Evolutionary conservation across 2,113 vertebrate species (phyloP).

Genomic region (Dermatemys mawii): DNA sequence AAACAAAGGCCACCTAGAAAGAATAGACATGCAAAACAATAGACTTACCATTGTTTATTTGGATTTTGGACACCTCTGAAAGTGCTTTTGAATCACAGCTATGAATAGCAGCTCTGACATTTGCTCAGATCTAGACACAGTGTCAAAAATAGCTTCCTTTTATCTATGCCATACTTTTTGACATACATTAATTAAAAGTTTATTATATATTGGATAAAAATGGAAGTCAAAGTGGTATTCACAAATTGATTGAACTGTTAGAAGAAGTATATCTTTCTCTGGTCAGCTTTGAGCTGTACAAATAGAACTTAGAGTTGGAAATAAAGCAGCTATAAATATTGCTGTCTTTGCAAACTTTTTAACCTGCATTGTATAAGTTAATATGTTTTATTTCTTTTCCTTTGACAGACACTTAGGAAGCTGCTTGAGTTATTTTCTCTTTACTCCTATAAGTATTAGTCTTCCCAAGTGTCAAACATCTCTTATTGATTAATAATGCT

Average conservation of each 20-base stretch:
- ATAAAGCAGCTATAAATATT: constrained; percentile 23
- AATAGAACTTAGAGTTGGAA: constrained; percentile 22
- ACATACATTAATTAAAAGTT: constrained; percentile 55
- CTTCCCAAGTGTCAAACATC: not conserved
- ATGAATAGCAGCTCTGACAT: not conserved
- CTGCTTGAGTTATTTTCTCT: not conserved
- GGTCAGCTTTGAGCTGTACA: constrained; percentile 40
- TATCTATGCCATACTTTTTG: not conserved
- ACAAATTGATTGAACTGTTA: constrained; percentile 62
- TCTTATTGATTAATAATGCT: not conserved
- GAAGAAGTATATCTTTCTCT: constrained; percentile 49
- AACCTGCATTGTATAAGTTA: not conserved
- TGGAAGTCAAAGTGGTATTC: constrained; percentile 33
- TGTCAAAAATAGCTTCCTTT: not conserved
- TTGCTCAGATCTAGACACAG: not conserved
- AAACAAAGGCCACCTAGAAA: constrained; percentile 47
- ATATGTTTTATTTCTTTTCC: not conserved
- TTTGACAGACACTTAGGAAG: not conserved
- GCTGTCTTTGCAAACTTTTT: constrained; percentile 3
- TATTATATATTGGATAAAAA: constrained; percentile 45
- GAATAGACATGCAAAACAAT: not conserved
- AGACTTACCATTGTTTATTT: not conserved
- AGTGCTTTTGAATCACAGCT: not conserved
- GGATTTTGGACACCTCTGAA: not conserved
- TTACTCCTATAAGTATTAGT: not conserved